phyloP scores from a whole-genome alignment of 1,140 invertebrate genomes.

The Caligus rogercresseyi region DNA sequence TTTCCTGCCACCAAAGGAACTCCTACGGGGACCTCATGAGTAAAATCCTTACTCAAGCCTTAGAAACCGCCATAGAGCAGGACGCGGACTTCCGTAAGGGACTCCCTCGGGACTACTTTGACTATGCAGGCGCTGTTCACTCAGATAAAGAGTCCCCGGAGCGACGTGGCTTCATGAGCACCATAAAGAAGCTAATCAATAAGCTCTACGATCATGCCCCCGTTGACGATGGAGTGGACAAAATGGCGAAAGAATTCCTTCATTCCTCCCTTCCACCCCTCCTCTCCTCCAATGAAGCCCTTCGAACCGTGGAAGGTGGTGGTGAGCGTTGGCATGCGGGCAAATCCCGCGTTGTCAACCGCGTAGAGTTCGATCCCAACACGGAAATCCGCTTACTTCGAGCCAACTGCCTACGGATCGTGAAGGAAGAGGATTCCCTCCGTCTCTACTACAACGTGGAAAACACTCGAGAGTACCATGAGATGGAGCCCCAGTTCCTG shows the following conservation, averaged over 20 bases:
- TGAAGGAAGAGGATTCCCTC: conserved; percentile 39
- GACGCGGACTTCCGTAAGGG: conserved; percentile 55
- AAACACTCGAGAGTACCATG: conserved; percentile 66
- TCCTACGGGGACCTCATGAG: conserved; percentile 72
- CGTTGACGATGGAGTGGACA: conserved; percentile 63
- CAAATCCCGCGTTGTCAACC: conserved; percentile 30
- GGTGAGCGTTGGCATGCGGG: conserved; percentile 43
- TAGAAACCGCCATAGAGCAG: conserved; percentile 48
- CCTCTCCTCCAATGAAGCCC: conserved; percentile 41
- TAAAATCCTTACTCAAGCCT: conserved; percentile 52
- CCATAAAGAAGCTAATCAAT: conserved; percentile 38
- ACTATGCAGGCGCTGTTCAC: conserved; percentile 48
- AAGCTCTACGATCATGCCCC: conserved; percentile 45
- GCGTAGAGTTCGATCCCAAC: conserved; percentile 29
- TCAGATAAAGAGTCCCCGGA: conserved; percentile 29
- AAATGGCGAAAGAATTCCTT: conserved; percentile 60
- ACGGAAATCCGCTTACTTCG: conserved; percentile 50
- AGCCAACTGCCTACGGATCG: conserved; percentile 46
- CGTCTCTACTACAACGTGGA: conserved; percentile 59
- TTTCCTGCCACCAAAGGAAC: conserved; percentile 79
- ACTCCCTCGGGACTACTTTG: conserved; percentile 56
- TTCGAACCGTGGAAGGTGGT: conserved; percentile 45
- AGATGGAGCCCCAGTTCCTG: conserved; percentile 49
- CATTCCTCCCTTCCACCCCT: conserved; percentile 71
- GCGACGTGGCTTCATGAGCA: conserved; percentile 37